These are phyloP conservation scores for Drosophila conformis DNA, from an alignment of 2,888 invertebrate genomes.

Conservation along the genomic window DNA sequence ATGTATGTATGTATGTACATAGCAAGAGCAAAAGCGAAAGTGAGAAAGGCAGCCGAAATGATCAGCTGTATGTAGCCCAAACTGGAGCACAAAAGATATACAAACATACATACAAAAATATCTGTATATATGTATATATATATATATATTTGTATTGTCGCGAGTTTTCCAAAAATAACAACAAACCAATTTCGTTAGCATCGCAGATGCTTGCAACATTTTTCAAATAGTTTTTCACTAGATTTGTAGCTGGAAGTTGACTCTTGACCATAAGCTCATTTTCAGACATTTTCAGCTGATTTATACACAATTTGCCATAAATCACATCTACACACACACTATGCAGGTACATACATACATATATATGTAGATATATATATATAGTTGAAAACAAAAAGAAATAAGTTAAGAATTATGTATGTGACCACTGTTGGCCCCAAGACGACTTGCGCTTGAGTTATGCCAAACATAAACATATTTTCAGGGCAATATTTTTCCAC, in stretches of 20 bases:
- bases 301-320: constrained; percentile 35
- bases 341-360: neutral
- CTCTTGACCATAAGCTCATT: constrained; percentile 49
- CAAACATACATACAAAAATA: neutral
- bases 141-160: constrained; percentile 3
- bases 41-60: constrained; percentile 38
- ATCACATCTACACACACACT: constrained; percentile 15
- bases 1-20: neutral
- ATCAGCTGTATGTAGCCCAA: constrained; percentile 5
- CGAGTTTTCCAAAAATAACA: constrained; percentile 41
- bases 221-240: constrained; percentile 41
- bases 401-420: constrained; percentile 48
- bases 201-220: constrained; percentile 41
- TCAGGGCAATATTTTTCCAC: constrained; percentile 52
- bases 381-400: neutral
- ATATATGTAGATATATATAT: neutral
- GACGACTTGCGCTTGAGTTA: constrained; percentile 50
- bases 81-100: constrained; percentile 14
- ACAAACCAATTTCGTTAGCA: constrained; percentile 9
- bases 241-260: constrained; percentile 54
- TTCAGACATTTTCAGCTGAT: constrained; percentile 25
- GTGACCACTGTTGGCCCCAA: constrained; percentile 44
- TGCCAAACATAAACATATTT: constrained; percentile 55
- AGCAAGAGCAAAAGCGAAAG: constrained; percentile 53
- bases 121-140: neutral